Percentiles rank a stretch among this genome's conserved stretches.
Conservation (phyloP, 2,888 invertebrate genomes). For the Aphodius granarius region DNA sequence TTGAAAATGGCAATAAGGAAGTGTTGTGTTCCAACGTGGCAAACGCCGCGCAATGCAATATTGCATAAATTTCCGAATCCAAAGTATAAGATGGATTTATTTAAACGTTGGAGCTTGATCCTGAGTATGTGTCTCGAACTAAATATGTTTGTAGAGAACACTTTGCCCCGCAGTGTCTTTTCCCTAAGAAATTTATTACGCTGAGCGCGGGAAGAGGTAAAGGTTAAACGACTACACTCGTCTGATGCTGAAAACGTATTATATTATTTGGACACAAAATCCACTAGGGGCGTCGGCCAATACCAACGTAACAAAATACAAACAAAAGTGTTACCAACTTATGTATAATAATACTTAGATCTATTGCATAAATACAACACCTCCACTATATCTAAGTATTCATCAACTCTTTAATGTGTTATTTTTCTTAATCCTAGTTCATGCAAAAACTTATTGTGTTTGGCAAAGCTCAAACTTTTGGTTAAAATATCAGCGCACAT, state of each 20-base stretch:
- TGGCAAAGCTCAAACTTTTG: conserved; percentile 23
- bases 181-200: too few relatives aligned
- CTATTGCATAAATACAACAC: conserved; percentile 8
- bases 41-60: too few relatives aligned
- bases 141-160: too few relatives aligned
- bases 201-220: neutral
- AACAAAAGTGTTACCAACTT: neutral
- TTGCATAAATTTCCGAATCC: too few relatives aligned
- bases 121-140: too few relatives aligned
- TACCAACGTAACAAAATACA: neutral
- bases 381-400: conserved; percentile 17
- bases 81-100: too few relatives aligned
- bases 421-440: conserved; percentile 11
- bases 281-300: neutral
- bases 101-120: too few relatives aligned
- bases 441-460: conserved; percentile 27
- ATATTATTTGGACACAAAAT: neutral
- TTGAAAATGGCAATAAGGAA: too few relatives aligned
- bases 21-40: too few relatives aligned
- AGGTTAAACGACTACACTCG: neutral
- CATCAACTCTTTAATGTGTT: neutral
- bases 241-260: neutral
- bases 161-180: too few relatives aligned
- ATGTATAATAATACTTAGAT: neutral
- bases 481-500: conserved; percentile 31